phyloP scores from a whole-genome alignment of 2,113 vertebrate species.

The Gavia stellata region DNA sequence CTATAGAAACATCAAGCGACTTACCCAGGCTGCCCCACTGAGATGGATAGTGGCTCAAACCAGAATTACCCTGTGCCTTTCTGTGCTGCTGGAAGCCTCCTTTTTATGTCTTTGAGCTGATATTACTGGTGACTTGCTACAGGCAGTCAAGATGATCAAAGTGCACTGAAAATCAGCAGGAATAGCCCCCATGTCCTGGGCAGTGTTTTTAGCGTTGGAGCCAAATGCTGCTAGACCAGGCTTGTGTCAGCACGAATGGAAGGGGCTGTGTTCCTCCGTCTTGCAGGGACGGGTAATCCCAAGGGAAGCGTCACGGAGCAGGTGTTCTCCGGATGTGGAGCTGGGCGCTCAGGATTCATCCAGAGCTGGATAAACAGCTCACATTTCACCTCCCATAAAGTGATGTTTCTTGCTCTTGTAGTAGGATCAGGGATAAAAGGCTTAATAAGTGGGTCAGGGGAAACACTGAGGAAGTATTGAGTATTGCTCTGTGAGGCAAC shows the following conservation, averaged over 20 bases:
- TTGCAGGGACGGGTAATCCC: background rate
- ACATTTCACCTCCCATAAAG: fast-evolving
- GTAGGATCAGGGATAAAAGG: background rate
- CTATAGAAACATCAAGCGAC: background rate
- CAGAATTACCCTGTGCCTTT: background rate
- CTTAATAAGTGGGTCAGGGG: background rate
- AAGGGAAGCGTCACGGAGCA: fast-evolving
- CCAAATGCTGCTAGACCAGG: background rate
- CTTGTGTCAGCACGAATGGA: fast-evolving
- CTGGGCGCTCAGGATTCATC: background rate
- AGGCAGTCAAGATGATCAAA: background rate
- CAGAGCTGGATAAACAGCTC: background rate
- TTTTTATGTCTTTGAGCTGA: background rate
- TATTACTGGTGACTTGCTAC: background rate
- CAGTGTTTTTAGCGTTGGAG: background rate
- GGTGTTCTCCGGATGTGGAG: background rate
- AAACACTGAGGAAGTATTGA: background rate
- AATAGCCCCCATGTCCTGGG: background rate
- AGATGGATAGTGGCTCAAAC: background rate
- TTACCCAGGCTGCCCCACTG: background rate
- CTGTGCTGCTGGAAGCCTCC: background rate
- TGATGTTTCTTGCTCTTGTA: background rate
- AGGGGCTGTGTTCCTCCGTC: fast-evolving
- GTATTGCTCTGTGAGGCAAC: background rate
- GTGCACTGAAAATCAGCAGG: background rate